A percentile compares a stretch with the other conserved stretches of the same genome.
Conservation (phyloP, 2,888 invertebrate genomes). For the Drosophila mercatorum region DNA sequence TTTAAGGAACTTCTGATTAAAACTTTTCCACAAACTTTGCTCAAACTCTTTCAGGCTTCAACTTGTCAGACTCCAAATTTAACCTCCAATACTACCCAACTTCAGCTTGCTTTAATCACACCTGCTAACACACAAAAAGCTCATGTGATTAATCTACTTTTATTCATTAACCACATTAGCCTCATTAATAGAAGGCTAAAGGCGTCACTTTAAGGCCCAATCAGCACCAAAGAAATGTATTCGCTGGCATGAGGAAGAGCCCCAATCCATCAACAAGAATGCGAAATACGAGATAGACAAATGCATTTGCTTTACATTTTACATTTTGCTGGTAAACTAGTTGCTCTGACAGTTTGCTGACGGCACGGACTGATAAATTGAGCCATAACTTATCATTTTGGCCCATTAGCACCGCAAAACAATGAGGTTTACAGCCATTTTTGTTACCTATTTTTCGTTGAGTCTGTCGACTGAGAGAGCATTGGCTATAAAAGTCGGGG, state of each 20-base stretch:
- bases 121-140: neutral
- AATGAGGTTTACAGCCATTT: conserved; percentile 42
- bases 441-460: conserved; percentile 5
- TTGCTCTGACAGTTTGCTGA: conserved; percentile 23
- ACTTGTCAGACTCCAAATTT: too few species aligned
- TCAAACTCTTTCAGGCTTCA: neutral
- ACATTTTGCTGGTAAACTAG: conserved; percentile 13
- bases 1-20: too few species aligned
- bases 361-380: conserved; percentile 41
- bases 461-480: conserved; percentile 15
- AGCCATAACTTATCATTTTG: conserved; percentile 35
- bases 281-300: conserved; percentile 4
- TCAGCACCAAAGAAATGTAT: neutral
- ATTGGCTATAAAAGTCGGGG: conserved; percentile 55
- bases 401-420: conserved; percentile 41
- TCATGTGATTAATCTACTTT: neutral
- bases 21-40: too few species aligned
- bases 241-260: neutral
- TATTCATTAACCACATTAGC: neutral
- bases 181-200: neutral
- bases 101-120: neutral
- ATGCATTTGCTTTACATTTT: conserved; percentile 7
- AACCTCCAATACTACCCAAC: neutral
- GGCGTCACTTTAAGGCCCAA: neutral
- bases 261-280: conserved; percentile 10